phyloP scores from a whole-genome alignment of 2,113 vertebrate genomes.

The Heteronetta atricapilla region DNA sequence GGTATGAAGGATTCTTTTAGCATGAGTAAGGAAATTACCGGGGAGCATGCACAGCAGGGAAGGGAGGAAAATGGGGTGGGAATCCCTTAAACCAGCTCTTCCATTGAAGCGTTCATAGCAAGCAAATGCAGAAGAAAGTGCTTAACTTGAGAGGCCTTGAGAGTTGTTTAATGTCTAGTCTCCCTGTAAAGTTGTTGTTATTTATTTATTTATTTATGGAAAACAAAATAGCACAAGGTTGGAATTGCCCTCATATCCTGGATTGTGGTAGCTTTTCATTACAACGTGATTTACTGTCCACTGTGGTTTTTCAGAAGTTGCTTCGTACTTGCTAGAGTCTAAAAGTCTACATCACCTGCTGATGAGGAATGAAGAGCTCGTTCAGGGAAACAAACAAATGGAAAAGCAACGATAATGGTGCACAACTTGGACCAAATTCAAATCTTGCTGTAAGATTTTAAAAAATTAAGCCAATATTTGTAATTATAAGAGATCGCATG shows the following conservation, averaged over 20 bases:
- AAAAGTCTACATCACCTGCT: not conserved
- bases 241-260: not conserved
- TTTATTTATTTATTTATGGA: not conserved
- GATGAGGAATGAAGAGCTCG: not conserved
- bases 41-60: not conserved
- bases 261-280: not conserved
- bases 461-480: not conserved
- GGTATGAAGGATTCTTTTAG: not conserved
- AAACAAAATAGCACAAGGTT: not conserved
- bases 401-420: not conserved
- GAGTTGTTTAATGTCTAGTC: not conserved
- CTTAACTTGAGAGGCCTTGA: slow-evolving; percentile 36
- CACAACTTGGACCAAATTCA: not conserved
- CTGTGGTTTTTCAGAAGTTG: not conserved
- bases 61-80: not conserved
- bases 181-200: not conserved
- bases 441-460: not conserved
- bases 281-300: not conserved
- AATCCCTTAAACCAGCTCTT: slow-evolving; percentile 7
- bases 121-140: not conserved
- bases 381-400: not conserved
- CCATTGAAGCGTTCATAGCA: not conserved
- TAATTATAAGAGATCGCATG: not conserved
- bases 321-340: not conserved
- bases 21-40: not conserved